These are phyloP conservation scores for Apostichopus californicus DNA, from an alignment of 35 echinoderm and acorn worm genomes.

Conservation along the genomic window DNA sequence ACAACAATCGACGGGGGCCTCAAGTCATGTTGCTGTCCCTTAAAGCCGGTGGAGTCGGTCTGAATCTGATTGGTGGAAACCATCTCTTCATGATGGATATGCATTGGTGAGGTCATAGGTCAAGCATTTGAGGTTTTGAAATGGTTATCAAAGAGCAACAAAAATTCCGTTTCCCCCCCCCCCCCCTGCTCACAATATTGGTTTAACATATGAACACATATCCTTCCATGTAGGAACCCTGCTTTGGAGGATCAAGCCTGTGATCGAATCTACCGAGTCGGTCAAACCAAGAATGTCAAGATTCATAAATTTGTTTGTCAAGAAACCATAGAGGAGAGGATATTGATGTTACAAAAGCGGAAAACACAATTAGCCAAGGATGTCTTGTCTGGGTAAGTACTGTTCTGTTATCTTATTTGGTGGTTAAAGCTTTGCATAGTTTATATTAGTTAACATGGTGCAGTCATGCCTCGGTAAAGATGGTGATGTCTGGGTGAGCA, in stretches of 20 bases:
- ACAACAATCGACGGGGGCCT: conserved; percentile 74
- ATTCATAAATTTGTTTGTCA: conserved; percentile 98
- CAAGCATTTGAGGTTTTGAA: too few relatives aligned
- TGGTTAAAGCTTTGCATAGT: too few relatives aligned
- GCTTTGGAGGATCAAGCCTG: conserved; percentile 97
- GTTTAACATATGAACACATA: background rate
- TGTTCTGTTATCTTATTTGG: too few relatives aligned
- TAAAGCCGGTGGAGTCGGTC: conserved; percentile 86
- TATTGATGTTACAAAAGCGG: conserved; percentile 73
- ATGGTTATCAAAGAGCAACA: too few relatives aligned
- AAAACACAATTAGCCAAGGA: conserved; percentile 88
- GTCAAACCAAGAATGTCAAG: conserved; percentile 72
- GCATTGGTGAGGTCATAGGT: conserved; percentile 77
- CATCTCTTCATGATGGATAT: conserved; percentile 93
- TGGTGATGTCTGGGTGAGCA: too few relatives aligned
- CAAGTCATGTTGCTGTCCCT: conserved; percentile 92
- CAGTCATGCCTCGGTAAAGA: too few relatives aligned
- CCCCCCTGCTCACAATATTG: too few relatives aligned
- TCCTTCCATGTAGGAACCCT: conserved; percentile 74
- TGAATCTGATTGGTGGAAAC: conserved; percentile 98
- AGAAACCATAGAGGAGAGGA: conserved; percentile 87
- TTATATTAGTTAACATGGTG: too few relatives aligned
- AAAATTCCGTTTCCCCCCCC: too few relatives aligned
- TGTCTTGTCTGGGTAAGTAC: conserved; percentile 67
- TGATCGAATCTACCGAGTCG: conserved; percentile 84